Percentiles rank a stretch among this genome's conserved stretches.
phyloP scores from a whole-genome alignment of 2,113 vertebrate species.

The Peromyscus polionotus region DNA sequence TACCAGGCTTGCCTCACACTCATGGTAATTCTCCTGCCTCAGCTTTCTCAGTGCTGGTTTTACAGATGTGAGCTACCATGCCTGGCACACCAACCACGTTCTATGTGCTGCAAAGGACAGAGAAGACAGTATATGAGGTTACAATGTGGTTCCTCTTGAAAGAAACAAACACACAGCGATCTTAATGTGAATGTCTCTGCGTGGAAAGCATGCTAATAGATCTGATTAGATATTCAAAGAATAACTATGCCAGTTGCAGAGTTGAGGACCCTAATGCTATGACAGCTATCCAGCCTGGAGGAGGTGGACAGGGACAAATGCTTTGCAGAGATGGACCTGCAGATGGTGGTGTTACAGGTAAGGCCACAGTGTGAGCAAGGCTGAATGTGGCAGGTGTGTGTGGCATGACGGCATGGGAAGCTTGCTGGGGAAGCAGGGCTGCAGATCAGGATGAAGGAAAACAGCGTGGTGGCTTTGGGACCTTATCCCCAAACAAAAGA shows the following conservation, averaged over 20 bases:
- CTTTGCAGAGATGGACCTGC: neutral
- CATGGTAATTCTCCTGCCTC: neutral
- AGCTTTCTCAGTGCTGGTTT: neutral
- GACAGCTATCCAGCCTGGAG: neutral
- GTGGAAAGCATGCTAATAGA: neutral
- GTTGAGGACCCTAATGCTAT: neutral
- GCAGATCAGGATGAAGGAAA: neutral
- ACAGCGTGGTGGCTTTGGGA: neutral
- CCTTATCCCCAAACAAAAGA: neutral
- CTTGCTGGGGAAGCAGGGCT: neutral
- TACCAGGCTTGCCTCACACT: neutral
- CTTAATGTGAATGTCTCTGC: neutral
- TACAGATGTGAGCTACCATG: neutral
- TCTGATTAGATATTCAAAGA: neutral
- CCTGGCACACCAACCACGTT: neutral
- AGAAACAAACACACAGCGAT: neutral
- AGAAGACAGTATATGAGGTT: neutral
- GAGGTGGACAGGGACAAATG: neutral
- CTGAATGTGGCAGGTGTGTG: neutral
- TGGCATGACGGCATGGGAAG: neutral
- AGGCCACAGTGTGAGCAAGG: neutral
- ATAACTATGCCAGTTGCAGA: neutral
- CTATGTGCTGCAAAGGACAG: neutral
- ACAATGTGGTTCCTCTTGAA: neutral
- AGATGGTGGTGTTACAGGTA: too few species aligned